Percentiles rank a stretch among this genome's conserved stretches.
phyloP scores from a whole-genome alignment of 2,797 vertebrate species.

The Coilia nasus region DNA sequence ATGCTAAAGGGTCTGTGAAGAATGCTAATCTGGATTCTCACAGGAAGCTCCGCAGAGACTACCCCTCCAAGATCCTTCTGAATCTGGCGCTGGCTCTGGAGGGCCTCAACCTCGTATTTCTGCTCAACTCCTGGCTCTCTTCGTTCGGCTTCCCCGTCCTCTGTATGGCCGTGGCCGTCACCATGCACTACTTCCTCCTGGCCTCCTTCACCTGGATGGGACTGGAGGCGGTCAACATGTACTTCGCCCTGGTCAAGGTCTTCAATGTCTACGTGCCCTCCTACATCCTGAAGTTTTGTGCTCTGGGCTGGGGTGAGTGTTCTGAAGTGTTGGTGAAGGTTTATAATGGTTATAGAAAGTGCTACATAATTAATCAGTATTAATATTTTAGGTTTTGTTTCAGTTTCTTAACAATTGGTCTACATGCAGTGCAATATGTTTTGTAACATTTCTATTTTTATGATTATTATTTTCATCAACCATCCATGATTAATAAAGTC shows the following conservation, averaged over 20 bases:
- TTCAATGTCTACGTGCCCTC: conserved; percentile 88
- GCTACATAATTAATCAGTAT: too few relatives aligned
- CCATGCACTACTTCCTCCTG: conserved; percentile 88
- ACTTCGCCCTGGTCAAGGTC: conserved; percentile 88
- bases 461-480: not conserved
- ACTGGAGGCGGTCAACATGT: conserved; percentile 88
- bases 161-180: conserved; percentile 73
- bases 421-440: not conserved
- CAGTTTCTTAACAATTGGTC: not conserved
- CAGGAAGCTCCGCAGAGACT: conserved; percentile 83
- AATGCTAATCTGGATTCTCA: conserved; percentile 29
- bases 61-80: conserved; percentile 89
- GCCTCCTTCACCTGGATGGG: conserved; percentile 91
- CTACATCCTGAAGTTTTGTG: conserved; percentile 88
- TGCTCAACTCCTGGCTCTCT: conserved; percentile 85
- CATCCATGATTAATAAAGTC: not conserved
- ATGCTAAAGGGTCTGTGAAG: too few relatives aligned
- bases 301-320: conserved; percentile 86
- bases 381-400: too few relatives aligned
- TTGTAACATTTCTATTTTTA: too few relatives aligned
- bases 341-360: too few relatives aligned
- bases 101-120: conserved; percentile 84
- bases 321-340: too few relatives aligned
- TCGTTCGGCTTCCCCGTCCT: conserved; percentile 73
- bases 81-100: conserved; percentile 83